Evolutionary conservation across 1,140 invertebrate species (phyloP).

Genomic region (Globodera ellingtonae): DNA sequence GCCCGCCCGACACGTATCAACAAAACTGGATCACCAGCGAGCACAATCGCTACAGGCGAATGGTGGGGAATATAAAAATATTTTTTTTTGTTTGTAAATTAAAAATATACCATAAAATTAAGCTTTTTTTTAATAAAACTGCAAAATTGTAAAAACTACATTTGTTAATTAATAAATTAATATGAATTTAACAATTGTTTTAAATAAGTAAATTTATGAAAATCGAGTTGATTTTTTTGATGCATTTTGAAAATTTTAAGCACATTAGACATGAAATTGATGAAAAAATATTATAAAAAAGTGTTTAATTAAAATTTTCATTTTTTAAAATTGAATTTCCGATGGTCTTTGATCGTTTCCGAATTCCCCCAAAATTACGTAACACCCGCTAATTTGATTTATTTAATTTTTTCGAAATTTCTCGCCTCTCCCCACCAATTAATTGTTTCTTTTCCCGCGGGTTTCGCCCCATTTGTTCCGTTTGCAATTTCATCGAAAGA

Average conservation of each 20-base stretch:
- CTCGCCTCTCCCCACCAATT: neutral
- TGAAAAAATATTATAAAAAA: no score
- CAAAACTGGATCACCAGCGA: conserved; percentile 58
- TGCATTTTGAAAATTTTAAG: no score
- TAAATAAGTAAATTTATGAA: no score
- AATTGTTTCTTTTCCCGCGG: neutral
- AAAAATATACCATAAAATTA: conserved; percentile 21
- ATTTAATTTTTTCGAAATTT: neutral
- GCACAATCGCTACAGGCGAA: conserved; percentile 61
- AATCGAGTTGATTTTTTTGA: no score
- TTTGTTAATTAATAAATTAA: no score
- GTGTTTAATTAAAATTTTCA: no score
- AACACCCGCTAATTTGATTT: neutral
- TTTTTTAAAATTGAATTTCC: neutral
- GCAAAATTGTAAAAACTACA: no score
- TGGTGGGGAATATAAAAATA: conserved; percentile 47
- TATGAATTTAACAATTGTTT: no score
- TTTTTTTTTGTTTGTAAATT: no score
- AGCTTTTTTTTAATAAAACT: no score
- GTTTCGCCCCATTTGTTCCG: neutral
- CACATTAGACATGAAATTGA: no score
- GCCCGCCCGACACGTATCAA: conserved; percentile 53
- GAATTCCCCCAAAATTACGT: neutral
- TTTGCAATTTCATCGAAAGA: neutral
- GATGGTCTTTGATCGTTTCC: conserved; percentile 15